Base-by-base conservation (phyloP, 1,140 invertebrate species). In the Latrodectus geometricus region DNA sequence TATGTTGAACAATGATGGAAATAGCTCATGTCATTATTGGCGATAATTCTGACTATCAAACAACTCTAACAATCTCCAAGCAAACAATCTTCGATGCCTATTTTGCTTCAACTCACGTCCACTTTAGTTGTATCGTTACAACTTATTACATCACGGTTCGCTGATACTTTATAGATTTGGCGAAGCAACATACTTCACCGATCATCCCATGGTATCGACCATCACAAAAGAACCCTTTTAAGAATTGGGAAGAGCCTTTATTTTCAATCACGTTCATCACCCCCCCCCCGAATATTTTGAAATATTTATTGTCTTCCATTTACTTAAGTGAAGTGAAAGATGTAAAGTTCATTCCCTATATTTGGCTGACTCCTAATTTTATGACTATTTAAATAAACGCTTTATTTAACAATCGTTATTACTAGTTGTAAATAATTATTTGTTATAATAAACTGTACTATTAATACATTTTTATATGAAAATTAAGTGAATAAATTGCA, bases 81-180 rank as follows among this genome's bases (percentile, higher is more conserved):
- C 54, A 17, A 35, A 35, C 35, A 35, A 35, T 17, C 54, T 11
- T 61, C 11, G 11, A 61, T 61, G 54, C 54, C n/a, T 14, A 61
- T 17, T 61, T 61, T 69, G 11, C 20, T 69, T 21, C 68, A 69
- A 69, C 14, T 69, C 68, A 69, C 68, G 68, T 69, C 11, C 20
- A 11, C 21, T 69, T 69, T 69, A n/a, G 11, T n/a, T 69, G 17
- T 20, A 21, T 61, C 11, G 54, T 69, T 69, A 69, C 68, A 69
- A 11, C n/a, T n/a, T n/a, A 69, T 69, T 69, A 69, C 20, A n/a
- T 69, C 68, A 69, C 68, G 68, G 68, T n/a, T n/a, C 20, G 21
- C 20, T 69, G 68, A 69, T 21, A 11, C 21, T 69, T 69, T 69
- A 69, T 69, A 11, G 68, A 11, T n/a, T 21, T 69, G 14, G n/a